A percentile compares a stretch with the other conserved stretches of the same genome.
phyloP scores from a whole-genome alignment of 2,113 vertebrate species.

The Heterocephalus glaber region DNA sequence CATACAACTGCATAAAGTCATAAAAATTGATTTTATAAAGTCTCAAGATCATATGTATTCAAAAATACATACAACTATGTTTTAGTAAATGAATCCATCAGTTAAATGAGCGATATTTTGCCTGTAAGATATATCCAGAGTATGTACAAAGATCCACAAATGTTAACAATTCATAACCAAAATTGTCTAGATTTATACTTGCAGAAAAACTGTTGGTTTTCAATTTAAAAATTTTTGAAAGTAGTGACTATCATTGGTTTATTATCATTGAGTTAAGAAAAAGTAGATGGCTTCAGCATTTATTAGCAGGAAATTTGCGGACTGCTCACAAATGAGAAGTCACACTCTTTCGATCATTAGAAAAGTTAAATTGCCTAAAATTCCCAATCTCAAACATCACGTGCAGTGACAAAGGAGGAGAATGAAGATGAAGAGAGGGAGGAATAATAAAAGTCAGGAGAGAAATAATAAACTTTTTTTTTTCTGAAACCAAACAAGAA shows the following conservation, averaged over 20 bases:
- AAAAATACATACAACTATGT: slow-evolving; percentile 78
- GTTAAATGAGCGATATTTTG: slow-evolving; percentile 64
- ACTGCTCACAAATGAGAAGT: too few species aligned
- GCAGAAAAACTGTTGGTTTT: slow-evolving; percentile 73
- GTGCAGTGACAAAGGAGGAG: slow-evolving; percentile 49
- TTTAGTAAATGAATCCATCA: slow-evolving; percentile 71
- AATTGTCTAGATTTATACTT: slow-evolving; percentile 63
- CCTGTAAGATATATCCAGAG: slow-evolving; percentile 63
- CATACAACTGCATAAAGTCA: too few species aligned
- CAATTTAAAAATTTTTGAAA: slow-evolving; percentile 78
- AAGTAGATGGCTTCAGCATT: slow-evolving; percentile 62
- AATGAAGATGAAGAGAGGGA: neutral
- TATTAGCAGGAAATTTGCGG: slow-evolving; percentile 61
- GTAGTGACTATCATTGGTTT: slow-evolving; percentile 45
- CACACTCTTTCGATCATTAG: too few species aligned
- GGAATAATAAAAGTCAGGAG: neutral
- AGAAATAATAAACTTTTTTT: neutral
- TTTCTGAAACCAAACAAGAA: slow-evolving; percentile 52
- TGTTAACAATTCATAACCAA: slow-evolving; percentile 64
- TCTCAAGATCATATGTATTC: slow-evolving; percentile 68
- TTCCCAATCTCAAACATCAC: slow-evolving; percentile 70
- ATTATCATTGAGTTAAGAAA: slow-evolving; percentile 73
- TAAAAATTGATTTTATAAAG: too few species aligned
- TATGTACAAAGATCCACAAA: slow-evolving; percentile 75
- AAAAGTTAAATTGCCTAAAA: too few species aligned